Conservation (phyloP, 2,797 vertebrate species). For the Crenuchus spilurus region DNA sequence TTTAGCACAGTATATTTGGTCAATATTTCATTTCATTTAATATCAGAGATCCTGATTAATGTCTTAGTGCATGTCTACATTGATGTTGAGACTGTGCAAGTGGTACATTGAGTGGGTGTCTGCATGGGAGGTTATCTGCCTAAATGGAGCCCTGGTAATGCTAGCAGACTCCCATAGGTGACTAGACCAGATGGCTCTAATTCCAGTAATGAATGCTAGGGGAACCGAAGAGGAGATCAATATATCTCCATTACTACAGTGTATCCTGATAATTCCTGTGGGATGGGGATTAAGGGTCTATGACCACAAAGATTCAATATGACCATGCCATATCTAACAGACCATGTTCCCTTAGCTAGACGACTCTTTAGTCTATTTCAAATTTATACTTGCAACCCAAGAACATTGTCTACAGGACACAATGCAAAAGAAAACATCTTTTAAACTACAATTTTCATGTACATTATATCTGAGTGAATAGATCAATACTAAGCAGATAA, state of each 20-base stretch:
- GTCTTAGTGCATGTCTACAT: not conserved
- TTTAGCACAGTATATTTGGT: no score
- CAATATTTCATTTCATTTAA: not conserved
- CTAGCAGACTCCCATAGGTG: constrained; percentile 67
- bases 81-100: not conserved
- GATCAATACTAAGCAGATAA: no score
- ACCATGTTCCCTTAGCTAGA: constrained; percentile 13
- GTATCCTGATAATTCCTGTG: constrained; percentile 56
- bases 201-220: constrained; percentile 68
- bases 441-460: not conserved
- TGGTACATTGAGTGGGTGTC: not conserved
- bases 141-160: constrained; percentile 63
- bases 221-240: constrained; percentile 72
- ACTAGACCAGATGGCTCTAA: constrained; percentile 70
- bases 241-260: constrained; percentile 73
- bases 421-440: not conserved
- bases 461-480: not conserved
- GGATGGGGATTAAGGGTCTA: constrained; percentile 40
- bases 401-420: not conserved
- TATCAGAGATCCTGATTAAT: not conserved
- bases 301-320: constrained; percentile 40
- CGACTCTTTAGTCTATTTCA: not conserved
- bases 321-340: constrained; percentile 22
- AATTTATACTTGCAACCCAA: not conserved
- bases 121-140: constrained; percentile 31